Conservation (phyloP, 2,113 vertebrate genomes). For the Nothoprocta pentlandii region DNA sequence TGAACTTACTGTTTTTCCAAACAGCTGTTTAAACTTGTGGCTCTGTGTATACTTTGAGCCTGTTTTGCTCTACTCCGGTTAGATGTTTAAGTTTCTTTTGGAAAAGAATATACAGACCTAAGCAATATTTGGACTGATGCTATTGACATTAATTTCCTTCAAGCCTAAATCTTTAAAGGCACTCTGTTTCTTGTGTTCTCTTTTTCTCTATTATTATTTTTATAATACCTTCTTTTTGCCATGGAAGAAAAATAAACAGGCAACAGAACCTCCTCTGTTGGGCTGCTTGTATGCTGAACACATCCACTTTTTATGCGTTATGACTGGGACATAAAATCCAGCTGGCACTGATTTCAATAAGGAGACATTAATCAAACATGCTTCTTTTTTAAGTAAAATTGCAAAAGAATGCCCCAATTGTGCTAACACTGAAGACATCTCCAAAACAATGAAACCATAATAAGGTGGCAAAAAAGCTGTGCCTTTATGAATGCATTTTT, state of each 20-base stretch:
- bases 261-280: neutral
- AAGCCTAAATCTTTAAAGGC: neutral
- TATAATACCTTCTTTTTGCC: neutral
- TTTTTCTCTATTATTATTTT: neutral
- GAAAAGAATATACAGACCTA: conserved; percentile 13
- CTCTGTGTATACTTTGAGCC: neutral
- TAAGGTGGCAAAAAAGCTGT: neutral
- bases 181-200: neutral
- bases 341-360: conserved; percentile 22
- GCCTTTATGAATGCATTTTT: neutral
- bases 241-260: neutral
- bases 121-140: conserved; percentile 13
- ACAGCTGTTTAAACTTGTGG: conserved; percentile 44
- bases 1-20: neutral
- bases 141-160: neutral
- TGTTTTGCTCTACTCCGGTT: neutral
- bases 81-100: conserved; percentile 30
- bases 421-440: neutral
- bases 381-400: neutral
- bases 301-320: neutral
- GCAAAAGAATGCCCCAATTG: neutral
- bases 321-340: conserved; percentile 10
- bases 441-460: neutral
- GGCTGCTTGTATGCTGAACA: conserved; percentile 23
- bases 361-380: neutral